Conservation (phyloP, 2,797 vertebrate species). For the Galagoides demidoff region DNA sequence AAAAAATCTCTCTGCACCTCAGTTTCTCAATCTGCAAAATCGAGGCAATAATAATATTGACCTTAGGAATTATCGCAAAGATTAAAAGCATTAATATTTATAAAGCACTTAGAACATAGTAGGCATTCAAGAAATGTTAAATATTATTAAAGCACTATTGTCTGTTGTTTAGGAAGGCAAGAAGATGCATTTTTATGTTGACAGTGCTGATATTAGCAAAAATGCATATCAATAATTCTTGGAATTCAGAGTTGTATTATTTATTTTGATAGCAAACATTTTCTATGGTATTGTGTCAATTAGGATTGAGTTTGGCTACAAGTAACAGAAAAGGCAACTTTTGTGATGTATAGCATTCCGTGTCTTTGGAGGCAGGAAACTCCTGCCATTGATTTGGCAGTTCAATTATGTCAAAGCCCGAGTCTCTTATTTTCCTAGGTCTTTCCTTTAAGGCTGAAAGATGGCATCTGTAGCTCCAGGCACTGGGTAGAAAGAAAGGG, state of each 20-base stretch:
- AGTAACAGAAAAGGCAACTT: constrained; percentile 24
- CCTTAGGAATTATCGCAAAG: not conserved
- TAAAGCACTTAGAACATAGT: not conserved
- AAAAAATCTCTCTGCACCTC: not conserved
- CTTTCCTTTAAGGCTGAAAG: not conserved
- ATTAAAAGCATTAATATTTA: constrained; percentile 13
- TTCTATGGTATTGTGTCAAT: not conserved
- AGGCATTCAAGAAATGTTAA: not conserved
- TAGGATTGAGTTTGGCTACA: not conserved
- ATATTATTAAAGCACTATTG: not conserved
- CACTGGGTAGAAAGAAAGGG: not conserved
- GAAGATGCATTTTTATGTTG: not conserved
- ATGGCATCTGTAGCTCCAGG: not conserved
- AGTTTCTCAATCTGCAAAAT: constrained; percentile 25
- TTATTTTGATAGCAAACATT: constrained; percentile 9
- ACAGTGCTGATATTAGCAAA: not conserved
- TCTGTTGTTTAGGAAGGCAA: not conserved
- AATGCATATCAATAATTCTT: constrained; percentile 31
- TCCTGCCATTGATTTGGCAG: not conserved
- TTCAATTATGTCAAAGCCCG: not conserved
- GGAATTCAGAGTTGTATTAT: constrained; percentile 13
- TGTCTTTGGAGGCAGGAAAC: not conserved
- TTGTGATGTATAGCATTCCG: not conserved
- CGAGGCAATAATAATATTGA: not conserved
- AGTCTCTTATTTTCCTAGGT: not conserved